Evolutionary conservation across 1,140 invertebrate species (phyloP).

Genomic region (Drosophila rufa): DNA sequence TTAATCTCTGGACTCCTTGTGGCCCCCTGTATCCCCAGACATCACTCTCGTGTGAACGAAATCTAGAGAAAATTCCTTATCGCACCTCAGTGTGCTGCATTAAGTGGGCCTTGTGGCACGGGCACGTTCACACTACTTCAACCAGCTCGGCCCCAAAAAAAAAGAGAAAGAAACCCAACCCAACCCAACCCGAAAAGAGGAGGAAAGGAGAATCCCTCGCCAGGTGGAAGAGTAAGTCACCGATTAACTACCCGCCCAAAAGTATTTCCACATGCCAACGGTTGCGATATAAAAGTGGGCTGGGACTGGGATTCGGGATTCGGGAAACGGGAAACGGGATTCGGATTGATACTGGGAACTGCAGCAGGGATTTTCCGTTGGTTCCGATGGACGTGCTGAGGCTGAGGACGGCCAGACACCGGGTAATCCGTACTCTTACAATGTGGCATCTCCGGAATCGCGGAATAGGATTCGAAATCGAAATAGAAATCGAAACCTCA

Average conservation of each 20-base stretch:
- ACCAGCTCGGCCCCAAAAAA: not conserved
- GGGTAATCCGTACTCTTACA: slow-evolving; percentile 46
- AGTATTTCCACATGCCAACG: slow-evolving; percentile 75
- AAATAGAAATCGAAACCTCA: slow-evolving; percentile 20
- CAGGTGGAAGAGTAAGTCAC: slow-evolving; percentile 45
- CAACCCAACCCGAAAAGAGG: not conserved
- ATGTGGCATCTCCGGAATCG: not conserved
- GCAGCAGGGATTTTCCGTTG: slow-evolving; percentile 9
- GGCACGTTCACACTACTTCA: slow-evolving; percentile 64
- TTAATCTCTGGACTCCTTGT: not conserved
- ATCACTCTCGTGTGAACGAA: slow-evolving; percentile 52
- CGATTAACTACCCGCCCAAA: slow-evolving; percentile 78
- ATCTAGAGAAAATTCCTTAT: slow-evolving; percentile 80
- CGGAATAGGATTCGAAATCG: slow-evolving; percentile 1
- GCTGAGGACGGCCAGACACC: slow-evolving; percentile 31
- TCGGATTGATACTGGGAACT: not conserved
- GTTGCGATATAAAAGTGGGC: slow-evolving; percentile 57
- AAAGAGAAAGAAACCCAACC: not conserved
- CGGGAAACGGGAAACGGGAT: no score
- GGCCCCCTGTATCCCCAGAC: slow-evolving; percentile 57
- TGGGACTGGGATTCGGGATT: not conserved
- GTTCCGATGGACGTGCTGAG: slow-evolving; percentile 65
- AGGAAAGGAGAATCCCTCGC: not conserved
- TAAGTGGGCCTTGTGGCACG: slow-evolving; percentile 77
- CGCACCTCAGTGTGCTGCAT: slow-evolving; percentile 77